Base-by-base conservation (phyloP, 2,888 invertebrate genomes). In the Tiliacea aurago region DNA sequence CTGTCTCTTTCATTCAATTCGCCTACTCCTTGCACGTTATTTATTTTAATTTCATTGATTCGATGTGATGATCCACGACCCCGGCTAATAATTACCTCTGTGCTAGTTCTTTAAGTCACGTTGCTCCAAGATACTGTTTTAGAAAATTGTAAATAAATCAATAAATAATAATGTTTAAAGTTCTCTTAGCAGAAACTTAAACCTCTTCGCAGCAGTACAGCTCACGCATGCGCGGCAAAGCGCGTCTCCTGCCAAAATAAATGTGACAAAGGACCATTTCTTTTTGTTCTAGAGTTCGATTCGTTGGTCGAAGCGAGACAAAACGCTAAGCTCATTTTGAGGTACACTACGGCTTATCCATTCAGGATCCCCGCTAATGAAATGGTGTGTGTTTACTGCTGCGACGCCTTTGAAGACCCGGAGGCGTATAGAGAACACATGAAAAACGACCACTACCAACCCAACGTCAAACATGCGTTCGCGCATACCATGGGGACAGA, bases 251-350 rank as follows among this genome's bases (percentile, higher is more conserved):
- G 37, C 53, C 75, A 78, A 74, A 81, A 83, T 65, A 77, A 74
- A 81, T 76, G 73, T 87, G 80, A 87, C 85, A 89, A 89, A 76
- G 87, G 81, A 65, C 70, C 87, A 85, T 90, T 90, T 93, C 91
- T 92, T 86, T 93, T 92, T 93, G 93, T 94, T 93, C 92, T 94
- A 94, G 93, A 91, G 83, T 83, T 89, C 86, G 89, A 91, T 89
- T 85, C 89, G 84, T 89, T 91, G 89, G 78, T 88, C 89, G 87
- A 88, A 90, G 91, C 92, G 87, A 91, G 93, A 86, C 89, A 84
- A 84, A 94, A 94, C 88, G 93, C 93, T 77, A 90, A 92, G 88
- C 75, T 91, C 86, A 87, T 86, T 74, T 82, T 94, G 90, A 90
- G 90, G 86, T 93, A 91, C 87, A 85, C 93, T 43, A 93, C 94